Base-by-base conservation (phyloP, 2,113 vertebrate genomes). In the Pogonocichla stellata region DNA sequence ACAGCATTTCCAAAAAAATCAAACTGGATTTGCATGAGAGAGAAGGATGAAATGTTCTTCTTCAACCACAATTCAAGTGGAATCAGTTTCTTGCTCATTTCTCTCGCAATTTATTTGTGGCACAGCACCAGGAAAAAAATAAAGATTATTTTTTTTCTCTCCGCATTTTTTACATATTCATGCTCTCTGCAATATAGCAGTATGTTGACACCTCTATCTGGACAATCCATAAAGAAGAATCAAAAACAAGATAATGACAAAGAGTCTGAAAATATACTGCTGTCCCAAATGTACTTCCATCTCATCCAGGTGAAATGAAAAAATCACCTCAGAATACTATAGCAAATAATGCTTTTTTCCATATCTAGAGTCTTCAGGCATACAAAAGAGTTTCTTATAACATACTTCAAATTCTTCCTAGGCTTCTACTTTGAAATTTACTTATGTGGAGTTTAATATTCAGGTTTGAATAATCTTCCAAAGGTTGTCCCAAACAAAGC, bases 401-500 rank as follows among this genome's bases (percentile, higher is more conserved):
- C 34, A 67, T 6, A 23, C 10, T 85, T 38, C 40, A 94, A 69
- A 71, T 91, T 95, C 47, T 79, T 90, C 84, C 56, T 33, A 72
- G 61, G 61, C 42, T 95, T 92, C 81, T 92, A 65, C 88, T 96
- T 88, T 60, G 29, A 96, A 97, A 92, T 85, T 86, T 67, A 91
- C 54, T 95, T 92, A 82, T 56, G 45, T 53, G 42, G 22, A 95
- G 19, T 83, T 97, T 84, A 95, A 86, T 60, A 92, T 86, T 96
- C 77, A 62, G 90, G 86, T 81, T 66, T 79, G 28, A 96, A 91
- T 28, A 90, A 14, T 80, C 73, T 88, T 82, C 25, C 58, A 87
- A 88, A 75, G 15, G 18, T 87, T 93, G 69, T 87, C 91, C 86
- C 75, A 94, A 95, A 96, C n/a, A 95, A 94, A 95, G 66, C n/a